Conservation (phyloP, 2,888 invertebrate species). For the Chesias legatella region DNA sequence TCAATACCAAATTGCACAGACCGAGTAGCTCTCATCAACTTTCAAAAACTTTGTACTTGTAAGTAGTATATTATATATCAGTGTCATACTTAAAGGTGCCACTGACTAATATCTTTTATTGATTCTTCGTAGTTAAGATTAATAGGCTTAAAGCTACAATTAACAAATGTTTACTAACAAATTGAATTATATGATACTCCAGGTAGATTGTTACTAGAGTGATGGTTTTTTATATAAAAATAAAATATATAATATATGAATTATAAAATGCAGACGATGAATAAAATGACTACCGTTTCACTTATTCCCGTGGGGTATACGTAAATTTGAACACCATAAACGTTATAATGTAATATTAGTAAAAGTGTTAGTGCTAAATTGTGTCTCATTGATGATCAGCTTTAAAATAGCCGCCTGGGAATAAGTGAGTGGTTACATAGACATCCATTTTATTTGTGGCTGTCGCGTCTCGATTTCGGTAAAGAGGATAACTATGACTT, state of each 20-base stretch:
- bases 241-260: constrained; percentile 53
- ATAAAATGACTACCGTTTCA: constrained; percentile 40
- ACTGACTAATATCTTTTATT: constrained; percentile 56
- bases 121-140: constrained; percentile 70
- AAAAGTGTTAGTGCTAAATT: constrained; percentile 15
- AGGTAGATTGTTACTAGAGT: constrained; percentile 79
- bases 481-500: constrained; percentile 5
- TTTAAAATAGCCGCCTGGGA: constrained; percentile 49
- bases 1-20: constrained; percentile 72
- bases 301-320: constrained; percentile 44
- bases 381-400: constrained; percentile 40
- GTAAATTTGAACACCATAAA: constrained; percentile 49
- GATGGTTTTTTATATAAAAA: constrained; percentile 75
- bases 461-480: constrained; percentile 63
- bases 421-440: constrained; percentile 49
- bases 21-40: constrained; percentile 60
- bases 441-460: constrained; percentile 61
- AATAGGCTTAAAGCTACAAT: constrained; percentile 72
- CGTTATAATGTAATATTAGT: constrained; percentile 18
- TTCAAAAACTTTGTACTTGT: constrained; percentile 48
- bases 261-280: constrained; percentile 50
- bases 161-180: constrained; percentile 71
- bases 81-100: constrained; percentile 38
- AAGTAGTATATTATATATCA: constrained; percentile 41
- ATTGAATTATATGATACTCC: constrained; percentile 65